phyloP scores from a whole-genome alignment of 2,113 vertebrate species.

The Tricholaema leucomelas region DNA sequence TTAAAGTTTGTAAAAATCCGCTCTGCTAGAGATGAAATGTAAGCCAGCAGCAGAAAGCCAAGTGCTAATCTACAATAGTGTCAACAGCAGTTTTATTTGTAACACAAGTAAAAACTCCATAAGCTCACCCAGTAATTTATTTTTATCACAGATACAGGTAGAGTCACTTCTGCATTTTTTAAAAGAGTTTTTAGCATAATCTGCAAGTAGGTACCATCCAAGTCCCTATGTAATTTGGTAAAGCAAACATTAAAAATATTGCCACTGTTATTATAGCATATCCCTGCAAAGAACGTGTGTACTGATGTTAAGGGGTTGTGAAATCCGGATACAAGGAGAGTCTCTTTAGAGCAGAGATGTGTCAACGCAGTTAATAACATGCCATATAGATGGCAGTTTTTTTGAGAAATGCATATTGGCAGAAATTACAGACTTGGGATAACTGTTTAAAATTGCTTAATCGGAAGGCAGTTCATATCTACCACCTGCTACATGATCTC shows the following conservation, averaged over 20 bases:
- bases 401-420: not conserved
- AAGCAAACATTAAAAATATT: not conserved
- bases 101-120: rapidly evolving
- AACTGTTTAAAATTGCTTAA: not conserved
- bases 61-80: not conserved
- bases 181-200: not conserved
- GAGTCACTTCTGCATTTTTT: not conserved
- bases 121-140: not conserved
- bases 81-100: not conserved
- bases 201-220: not conserved
- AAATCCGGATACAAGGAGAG: not conserved
- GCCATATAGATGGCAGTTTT: not conserved
- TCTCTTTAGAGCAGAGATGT: not conserved
- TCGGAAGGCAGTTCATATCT: not conserved
- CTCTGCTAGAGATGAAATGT: not conserved
- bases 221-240: not conserved
- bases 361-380: not conserved
- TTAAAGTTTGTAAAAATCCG: not conserved
- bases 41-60: not conserved
- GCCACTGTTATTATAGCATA: not conserved
- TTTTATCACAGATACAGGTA: not conserved
- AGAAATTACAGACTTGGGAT: not conserved
- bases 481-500: not conserved
- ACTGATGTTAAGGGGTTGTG: not conserved
- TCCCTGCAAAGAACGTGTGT: not conserved